These are phyloP conservation scores for Drosophila leonis DNA, from an alignment of 2,888 invertebrate genomes.

Conservation along the genomic window DNA sequence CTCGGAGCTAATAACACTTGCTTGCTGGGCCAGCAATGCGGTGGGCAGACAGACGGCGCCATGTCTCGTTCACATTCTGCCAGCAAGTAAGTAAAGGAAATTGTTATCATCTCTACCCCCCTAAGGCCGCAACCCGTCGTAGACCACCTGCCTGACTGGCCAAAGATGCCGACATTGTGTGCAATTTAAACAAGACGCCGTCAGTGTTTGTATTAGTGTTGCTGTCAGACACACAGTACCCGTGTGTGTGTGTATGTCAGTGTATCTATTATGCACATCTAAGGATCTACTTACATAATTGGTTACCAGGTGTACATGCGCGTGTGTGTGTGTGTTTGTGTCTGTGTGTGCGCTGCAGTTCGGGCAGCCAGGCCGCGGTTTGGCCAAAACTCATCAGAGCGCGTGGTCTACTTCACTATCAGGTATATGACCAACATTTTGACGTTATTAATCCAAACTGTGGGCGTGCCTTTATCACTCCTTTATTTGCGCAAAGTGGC, in stretches of 20 bases:
- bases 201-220: constrained; percentile 18
- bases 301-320: constrained; percentile 32
- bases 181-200: constrained; percentile 62
- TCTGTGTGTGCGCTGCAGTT: not conserved
- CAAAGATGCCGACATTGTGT: constrained; percentile 60
- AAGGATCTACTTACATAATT: constrained; percentile 80
- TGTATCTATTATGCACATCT: constrained; percentile 66
- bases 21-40: constrained; percentile 95
- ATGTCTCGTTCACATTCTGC: constrained; percentile 92
- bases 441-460: constrained; percentile 63
- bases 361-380: constrained; percentile 16
- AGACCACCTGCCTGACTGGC: constrained; percentile 5
- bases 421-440: constrained; percentile 33
- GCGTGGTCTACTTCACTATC: constrained; percentile 35
- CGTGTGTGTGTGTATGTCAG: constrained; percentile 28
- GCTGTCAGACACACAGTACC: constrained; percentile 20
- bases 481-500: constrained; percentile 54
- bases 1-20: constrained; percentile 92
- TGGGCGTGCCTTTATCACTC: constrained; percentile 41
- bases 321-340: constrained; percentile 9
- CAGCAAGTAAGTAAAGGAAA: constrained; percentile 89
- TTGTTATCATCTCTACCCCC: constrained; percentile 5
- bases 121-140: not conserved
- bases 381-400: constrained; percentile 30
- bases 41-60: constrained; percentile 93